Base-by-base conservation (phyloP, 2,113 vertebrate genomes). In the Jacana jacana region DNA sequence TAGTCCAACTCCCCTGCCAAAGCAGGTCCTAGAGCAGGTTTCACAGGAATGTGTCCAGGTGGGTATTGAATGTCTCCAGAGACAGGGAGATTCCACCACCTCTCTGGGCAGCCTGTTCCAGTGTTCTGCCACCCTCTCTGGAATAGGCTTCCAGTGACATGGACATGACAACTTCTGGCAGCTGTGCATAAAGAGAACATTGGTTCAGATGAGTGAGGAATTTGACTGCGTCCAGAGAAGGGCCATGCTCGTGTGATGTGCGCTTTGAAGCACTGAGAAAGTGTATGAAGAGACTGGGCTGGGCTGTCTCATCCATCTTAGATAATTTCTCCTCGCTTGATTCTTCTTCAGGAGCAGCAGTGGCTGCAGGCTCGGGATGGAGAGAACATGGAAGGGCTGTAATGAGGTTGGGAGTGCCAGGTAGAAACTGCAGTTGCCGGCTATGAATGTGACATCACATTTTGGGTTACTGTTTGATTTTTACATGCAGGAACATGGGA, bases 401-500 rank as follows among this genome's bases (percentile, higher is more conserved):
- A 68, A 60, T 24, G n/a, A 86, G 25, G 31, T 48, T 84, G 46
- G 25, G 28, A 69, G 40, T 3, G 6, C 77, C n/a, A 65, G 17
- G 19, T 24, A 52, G 72, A 84, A 88, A 64, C 37, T 64, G 44
- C 19, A 49, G 40, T 58, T 2, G 0, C 44, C 39, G 65, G 30
- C 44, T 82, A 24, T 93, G 57, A 82, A 54, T 17, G 8, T 57
- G 52, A 69, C 37, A 73, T 44, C 0, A 5, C 30, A 16, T 95
- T 92, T 64, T 60, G 42, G 27, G 27, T 86, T 88, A 78, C 40
- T 69, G 20, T 89, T 89, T 93, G 76, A 48, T 31, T 95, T 94
- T 89, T 77, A 87, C 93, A 93, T 87, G 54, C 86, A 97, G 96
- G 97, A 88, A 97, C 95, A 6, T 97, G 97, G 97, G 91, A 96